These are phyloP conservation scores for Atopsyche davidsoni DNA, from an alignment of 1,140 invertebrate species.

Conservation along the genomic window DNA sequence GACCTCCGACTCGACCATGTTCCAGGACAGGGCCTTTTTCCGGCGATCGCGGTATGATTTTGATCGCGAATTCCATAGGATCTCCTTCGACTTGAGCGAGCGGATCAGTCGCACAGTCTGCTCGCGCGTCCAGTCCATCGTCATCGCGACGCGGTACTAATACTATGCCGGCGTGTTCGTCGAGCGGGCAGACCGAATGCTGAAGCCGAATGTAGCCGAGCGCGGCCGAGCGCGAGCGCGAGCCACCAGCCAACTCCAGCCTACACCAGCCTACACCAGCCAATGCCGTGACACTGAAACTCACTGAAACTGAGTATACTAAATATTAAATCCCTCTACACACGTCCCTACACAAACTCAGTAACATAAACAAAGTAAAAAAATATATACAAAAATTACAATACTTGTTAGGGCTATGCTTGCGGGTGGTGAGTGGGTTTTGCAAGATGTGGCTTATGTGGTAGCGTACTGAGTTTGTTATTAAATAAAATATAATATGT, in stretches of 20 bases:
- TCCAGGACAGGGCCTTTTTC: conserved; percentile 24
- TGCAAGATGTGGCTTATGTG: too few species aligned
- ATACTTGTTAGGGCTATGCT: too few species aligned
- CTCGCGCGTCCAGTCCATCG: conserved; percentile 19
- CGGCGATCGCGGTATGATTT: conserved; percentile 21
- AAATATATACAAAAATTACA: too few species aligned
- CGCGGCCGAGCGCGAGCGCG: conserved; percentile 6
- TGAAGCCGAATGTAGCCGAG: conserved; percentile 14
- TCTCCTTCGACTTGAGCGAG: conserved; percentile 16
- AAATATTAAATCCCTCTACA: too few species aligned
- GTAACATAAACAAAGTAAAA: too few species aligned
- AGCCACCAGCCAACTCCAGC: not conserved
- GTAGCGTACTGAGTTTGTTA: too few species aligned
- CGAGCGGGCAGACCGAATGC: conserved; percentile 12
- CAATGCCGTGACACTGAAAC: too few species aligned
- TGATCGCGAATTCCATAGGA: conserved; percentile 23
- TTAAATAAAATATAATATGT: too few species aligned
- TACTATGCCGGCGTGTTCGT: conserved; percentile 7
- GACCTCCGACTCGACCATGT: conserved; percentile 12
- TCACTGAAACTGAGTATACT: too few species aligned
- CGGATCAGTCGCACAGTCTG: conserved; percentile 21
- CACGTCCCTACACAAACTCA: too few species aligned
- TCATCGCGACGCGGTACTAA: conserved; percentile 10
- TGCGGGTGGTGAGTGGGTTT: too few species aligned
- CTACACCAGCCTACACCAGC: too few species aligned